Evolutionary conservation across 2,888 invertebrate species (phyloP).

Genomic region (Campoplex nolae): DNA sequence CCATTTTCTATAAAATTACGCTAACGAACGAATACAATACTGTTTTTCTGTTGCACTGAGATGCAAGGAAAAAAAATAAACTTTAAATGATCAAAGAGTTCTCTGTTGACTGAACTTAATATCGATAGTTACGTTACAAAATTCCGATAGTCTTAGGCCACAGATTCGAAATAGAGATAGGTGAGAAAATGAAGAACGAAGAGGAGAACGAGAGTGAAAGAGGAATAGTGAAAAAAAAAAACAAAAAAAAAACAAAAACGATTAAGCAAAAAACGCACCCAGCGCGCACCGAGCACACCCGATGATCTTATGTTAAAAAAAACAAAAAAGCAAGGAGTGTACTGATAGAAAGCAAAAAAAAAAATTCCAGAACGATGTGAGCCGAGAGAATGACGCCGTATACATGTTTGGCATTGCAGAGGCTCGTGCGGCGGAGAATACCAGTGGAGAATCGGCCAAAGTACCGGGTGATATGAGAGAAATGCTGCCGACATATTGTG

Average conservation of each 20-base stretch:
- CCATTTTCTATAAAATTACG: not conserved
- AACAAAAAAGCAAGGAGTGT: constrained; percentile 56
- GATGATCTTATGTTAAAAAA: constrained; percentile 62
- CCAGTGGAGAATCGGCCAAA: constrained; percentile 76
- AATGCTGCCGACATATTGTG: constrained; percentile 72
- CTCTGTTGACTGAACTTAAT: not conserved
- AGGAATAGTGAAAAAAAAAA: constrained; percentile 49
- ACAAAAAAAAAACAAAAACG: constrained; percentile 30
- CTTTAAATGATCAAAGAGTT: constrained; percentile 21
- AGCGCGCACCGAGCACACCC: constrained; percentile 66
- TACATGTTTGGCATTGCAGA: constrained; percentile 83
- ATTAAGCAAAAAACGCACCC: constrained; percentile 61
- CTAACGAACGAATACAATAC: not conserved
- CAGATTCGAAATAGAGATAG: constrained; percentile 46
- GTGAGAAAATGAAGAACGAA: constrained; percentile 61
- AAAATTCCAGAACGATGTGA: constrained; percentile 69
- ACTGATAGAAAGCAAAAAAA: constrained; percentile 52
- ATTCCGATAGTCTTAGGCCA: constrained; percentile 44
- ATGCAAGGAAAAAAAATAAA: constrained; percentile 4
- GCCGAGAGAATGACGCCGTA: constrained; percentile 78
- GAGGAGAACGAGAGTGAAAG: constrained; percentile 62
- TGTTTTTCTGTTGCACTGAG: not conserved
- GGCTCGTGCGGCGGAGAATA: constrained; percentile 77
- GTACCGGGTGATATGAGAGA: constrained; percentile 72
- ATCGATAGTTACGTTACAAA: constrained; percentile 20